Evolutionary conservation across 92 coral and sea anemone species (phyloP), one percentile per base, ranked within the genome.

Genomic region (Anthopleura xanthogrammica): DNA sequence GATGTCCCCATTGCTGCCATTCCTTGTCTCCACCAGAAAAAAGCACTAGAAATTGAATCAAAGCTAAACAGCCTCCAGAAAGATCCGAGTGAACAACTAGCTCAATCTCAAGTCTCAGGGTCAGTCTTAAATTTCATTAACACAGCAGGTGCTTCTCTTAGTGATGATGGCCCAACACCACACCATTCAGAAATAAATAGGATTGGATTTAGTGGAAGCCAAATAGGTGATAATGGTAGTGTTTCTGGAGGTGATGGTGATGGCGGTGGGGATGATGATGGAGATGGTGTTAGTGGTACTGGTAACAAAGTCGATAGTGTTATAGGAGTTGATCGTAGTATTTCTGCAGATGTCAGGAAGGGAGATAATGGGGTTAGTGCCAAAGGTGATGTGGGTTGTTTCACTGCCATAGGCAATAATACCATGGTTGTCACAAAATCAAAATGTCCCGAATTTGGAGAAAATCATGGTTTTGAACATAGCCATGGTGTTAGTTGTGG

Each of bases 1-100:
- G 98, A 94, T 82, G 94, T 97, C 42, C 99, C 99, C 13, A 36
- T 92, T 60, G 99, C 97, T 52, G 97, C 99, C 19, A 92, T 97
- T 60, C 99, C 99, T 16, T 97, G 99, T 72, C 85, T 97, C 40
- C 98, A 97, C 52, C 97, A 97, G 85, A 80, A 81, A 76, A 94
- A 78, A 83, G 94, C 92, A 57, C 79, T 92, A 46, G 73, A 68
- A 68, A 23, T 5, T 10, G 74, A 68, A 68, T 29, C 57, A 71
- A 74, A 72, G 39, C 79, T 41, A 43, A 17, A 40, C 29, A 80
- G 64, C 39, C 48, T n/a, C 64, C 46, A 12, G 29, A 88, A 36
- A n/a, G 11, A 41, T 57, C 82, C 17, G 70, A 19, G 20, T 58
- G 60, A 46, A 86, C 65, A 20, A 4, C 83, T 17, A 6, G 58